Evolutionary conservation across 1,140 invertebrate genomes (phyloP).

Genomic region (Manduca sexta): DNA sequence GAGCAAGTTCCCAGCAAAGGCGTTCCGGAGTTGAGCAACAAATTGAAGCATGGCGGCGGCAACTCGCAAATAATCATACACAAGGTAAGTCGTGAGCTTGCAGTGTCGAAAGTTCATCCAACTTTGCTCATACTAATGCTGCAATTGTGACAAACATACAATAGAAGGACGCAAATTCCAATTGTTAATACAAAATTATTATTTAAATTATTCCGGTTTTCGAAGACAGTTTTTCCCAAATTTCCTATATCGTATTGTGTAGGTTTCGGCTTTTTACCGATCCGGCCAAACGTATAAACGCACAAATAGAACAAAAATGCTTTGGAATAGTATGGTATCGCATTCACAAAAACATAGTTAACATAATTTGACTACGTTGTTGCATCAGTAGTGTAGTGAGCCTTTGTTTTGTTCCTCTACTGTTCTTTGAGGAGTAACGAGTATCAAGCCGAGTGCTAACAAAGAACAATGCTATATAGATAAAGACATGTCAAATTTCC

Average conservation of each 20-base stretch:
- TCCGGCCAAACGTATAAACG: too few relatives aligned
- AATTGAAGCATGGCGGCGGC: slow-evolving; percentile 46
- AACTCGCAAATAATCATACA: slow-evolving; percentile 63
- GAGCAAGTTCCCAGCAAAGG: slow-evolving; percentile 44
- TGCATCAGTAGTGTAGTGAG: too few relatives aligned
- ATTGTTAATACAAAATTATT: background rate
- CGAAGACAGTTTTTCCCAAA: background rate
- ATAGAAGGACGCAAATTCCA: slow-evolving; percentile 11
- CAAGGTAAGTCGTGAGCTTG: slow-evolving; percentile 34
- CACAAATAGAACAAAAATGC: too few relatives aligned
- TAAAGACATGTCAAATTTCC: slow-evolving; percentile 30
- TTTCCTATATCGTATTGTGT: background rate
- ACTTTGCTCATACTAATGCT: slow-evolving; percentile 45
- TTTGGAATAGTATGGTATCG: too few relatives aligned
- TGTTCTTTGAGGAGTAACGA: slow-evolving; percentile 5
- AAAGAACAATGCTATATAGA: slow-evolving; percentile 20
- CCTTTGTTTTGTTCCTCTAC: background rate
- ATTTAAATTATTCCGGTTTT: background rate
- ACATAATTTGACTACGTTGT: too few relatives aligned
- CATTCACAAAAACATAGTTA: too few relatives aligned
- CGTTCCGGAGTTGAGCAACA: slow-evolving; percentile 41
- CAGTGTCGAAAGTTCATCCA: slow-evolving; percentile 40
- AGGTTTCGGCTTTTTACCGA: too few relatives aligned
- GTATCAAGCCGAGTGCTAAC: slow-evolving; percentile 3
- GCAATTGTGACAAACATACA: slow-evolving; percentile 37